Evolutionary conservation across 2,113 vertebrate genomes (phyloP).

Genomic region (Syrrhaptes paradoxus): DNA sequence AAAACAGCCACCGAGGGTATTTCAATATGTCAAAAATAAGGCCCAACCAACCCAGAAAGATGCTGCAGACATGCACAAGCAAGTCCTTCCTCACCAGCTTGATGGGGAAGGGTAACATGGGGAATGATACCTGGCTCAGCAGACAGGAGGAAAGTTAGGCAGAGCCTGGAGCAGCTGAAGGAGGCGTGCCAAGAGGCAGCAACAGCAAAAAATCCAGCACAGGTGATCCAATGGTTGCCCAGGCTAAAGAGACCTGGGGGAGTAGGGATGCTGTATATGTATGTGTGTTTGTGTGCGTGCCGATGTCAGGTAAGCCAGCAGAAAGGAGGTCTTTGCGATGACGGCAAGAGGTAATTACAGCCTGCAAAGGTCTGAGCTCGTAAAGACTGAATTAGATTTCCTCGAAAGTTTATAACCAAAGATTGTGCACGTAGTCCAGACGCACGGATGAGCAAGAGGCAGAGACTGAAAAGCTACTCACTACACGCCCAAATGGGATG

Average conservation of each 20-base stretch:
- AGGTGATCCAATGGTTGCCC: neutral
- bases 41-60: neutral
- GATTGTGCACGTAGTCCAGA: neutral
- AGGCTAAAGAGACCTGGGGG: neutral
- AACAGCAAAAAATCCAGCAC: neutral
- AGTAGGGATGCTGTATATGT: neutral
- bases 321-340: slow-evolving; percentile 18
- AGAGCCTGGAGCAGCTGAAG: neutral
- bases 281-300: fast-evolving
- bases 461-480: neutral
- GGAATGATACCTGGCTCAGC: neutral
- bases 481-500: neutral
- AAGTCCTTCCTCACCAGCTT: neutral
- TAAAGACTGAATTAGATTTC: slow-evolving; percentile 22
- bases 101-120: fast-evolving
- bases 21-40: neutral
- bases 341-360: slow-evolving; percentile 38
- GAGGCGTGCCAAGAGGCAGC: neutral
- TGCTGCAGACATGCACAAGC: neutral
- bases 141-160: neutral
- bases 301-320: neutral
- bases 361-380: slow-evolving; percentile 3
- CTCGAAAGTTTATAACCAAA: neutral
- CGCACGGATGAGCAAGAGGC: neutral
- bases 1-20: neutral